Conservation (phyloP, 1,140 invertebrate genomes). For the Lepidurus apus region DNA sequence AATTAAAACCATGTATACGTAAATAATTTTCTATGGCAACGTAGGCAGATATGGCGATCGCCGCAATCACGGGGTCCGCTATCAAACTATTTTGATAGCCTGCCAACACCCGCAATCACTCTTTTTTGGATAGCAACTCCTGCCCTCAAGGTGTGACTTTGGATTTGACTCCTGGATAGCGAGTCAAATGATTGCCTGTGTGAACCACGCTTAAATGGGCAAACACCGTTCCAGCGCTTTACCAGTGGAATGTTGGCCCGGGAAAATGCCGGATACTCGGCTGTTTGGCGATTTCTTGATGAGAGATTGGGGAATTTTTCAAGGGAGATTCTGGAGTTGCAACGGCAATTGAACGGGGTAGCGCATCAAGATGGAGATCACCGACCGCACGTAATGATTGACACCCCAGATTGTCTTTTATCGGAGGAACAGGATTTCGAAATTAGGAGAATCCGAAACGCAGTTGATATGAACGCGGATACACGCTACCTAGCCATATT, state of each 20-base stretch:
- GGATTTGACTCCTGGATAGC: too few relatives aligned
- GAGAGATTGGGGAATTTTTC: background rate
- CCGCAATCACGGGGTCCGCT: too few relatives aligned
- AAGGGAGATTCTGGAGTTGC: background rate
- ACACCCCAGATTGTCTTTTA: background rate
- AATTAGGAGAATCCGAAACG: background rate
- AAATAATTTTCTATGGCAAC: too few relatives aligned
- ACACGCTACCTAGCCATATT: background rate
- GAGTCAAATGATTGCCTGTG: too few relatives aligned
- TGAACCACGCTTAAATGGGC: too few relatives aligned
- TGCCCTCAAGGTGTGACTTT: too few relatives aligned
- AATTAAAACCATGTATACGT: too few relatives aligned
- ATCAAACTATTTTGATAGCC: too few relatives aligned
- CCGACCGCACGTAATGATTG: background rate
- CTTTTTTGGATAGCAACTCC: too few relatives aligned
- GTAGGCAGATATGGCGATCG: too few relatives aligned
- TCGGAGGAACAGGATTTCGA: background rate
- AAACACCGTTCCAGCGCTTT: background rate
- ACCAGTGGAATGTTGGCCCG: background rate
- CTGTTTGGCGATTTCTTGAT: background rate
- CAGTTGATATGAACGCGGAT: background rate
- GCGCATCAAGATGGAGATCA: background rate
- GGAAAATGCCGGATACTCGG: background rate
- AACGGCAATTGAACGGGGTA: background rate
- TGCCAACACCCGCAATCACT: too few relatives aligned